Base-by-base conservation (phyloP, 2,113 vertebrate genomes). In the Australoheros scitulus region DNA sequence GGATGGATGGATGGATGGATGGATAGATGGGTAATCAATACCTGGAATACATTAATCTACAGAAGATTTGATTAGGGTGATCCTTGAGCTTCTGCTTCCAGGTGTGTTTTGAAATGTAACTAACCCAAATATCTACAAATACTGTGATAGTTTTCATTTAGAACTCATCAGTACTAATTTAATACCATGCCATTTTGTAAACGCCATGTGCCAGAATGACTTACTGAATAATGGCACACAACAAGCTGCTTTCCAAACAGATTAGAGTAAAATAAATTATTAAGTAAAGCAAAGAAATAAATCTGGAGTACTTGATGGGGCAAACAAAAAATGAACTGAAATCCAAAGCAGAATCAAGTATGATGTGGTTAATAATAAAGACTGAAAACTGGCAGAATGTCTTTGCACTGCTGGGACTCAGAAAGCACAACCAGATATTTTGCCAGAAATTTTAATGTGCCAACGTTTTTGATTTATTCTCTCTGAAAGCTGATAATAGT, bases 281-380 rank as follows among this genome's bases (percentile, higher is more conserved):
- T 72, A 57, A 65, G n/a, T 29, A 74, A 77, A 60, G 38, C 20
- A 63, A 74, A 78, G 26, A 80, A 57, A 63, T 13, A 26, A 63
- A 64, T 85, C 47, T 76, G 61, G 29, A 26, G 59, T n/a, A 50
- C 55, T 50, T 50, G 26, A 47, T 52, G 17, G 18, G 26, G 8
- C 43, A 70, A 70, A 70, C 65, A n/a, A 59, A 24, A 18, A 24
- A 38, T 22, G 29, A 77, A 43, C 11, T 22, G 29, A 63, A 52
- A 43, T 55, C 22, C 22, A 68, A 68, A 72, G 61, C n/a, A 72
- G 34, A 77, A 2, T 61, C 3, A 29, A 74, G 20, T 75, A 36
- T 61, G 55, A 76, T 77, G 38, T 83, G 59, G 29, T 64, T 60
- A 76, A 76, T 82, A 57, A 82, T 61, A 50, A n/a, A 76, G 61